phyloP scores from a whole-genome alignment of 2,797 vertebrate species.

The Odontamblyopus lacepedii region DNA sequence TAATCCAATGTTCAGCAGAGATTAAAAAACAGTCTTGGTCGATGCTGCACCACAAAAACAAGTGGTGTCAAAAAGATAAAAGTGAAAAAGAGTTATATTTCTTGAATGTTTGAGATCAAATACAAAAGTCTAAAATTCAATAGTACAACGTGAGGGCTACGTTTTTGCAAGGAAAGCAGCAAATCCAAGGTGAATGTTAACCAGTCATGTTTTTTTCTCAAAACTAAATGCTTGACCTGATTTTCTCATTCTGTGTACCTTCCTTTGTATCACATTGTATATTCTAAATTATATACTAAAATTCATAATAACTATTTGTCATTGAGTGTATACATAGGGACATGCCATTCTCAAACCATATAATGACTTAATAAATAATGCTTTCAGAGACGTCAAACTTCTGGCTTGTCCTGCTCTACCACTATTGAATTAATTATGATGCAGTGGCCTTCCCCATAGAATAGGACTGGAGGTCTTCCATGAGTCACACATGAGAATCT shows the following conservation, averaged over 20 bases:
- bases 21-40: neutral
- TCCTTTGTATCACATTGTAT: neutral
- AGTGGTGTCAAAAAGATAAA: constrained; percentile 11
- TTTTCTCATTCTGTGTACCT: constrained; percentile 4
- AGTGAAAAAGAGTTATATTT: neutral
- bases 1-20: neutral
- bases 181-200: neutral
- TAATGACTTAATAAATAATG: neutral
- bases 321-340: neutral
- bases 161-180: neutral
- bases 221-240: neutral
- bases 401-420: neutral
- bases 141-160: neutral
- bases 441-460: neutral
- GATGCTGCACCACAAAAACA: neutral
- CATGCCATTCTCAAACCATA: neutral
- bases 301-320: neutral
- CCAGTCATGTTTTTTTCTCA: neutral
- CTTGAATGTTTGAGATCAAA: constrained; percentile 13
- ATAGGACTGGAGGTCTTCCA: neutral
- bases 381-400: neutral
- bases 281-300: no score
- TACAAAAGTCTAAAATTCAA: constrained; percentile 9
- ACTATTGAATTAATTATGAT: neutral
- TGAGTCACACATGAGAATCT: neutral